A percentile compares a stretch with the other conserved stretches of the same genome.
phyloP scores from a whole-genome alignment of 2,888 invertebrate genomes.

The Drosophila putrida region DNA sequence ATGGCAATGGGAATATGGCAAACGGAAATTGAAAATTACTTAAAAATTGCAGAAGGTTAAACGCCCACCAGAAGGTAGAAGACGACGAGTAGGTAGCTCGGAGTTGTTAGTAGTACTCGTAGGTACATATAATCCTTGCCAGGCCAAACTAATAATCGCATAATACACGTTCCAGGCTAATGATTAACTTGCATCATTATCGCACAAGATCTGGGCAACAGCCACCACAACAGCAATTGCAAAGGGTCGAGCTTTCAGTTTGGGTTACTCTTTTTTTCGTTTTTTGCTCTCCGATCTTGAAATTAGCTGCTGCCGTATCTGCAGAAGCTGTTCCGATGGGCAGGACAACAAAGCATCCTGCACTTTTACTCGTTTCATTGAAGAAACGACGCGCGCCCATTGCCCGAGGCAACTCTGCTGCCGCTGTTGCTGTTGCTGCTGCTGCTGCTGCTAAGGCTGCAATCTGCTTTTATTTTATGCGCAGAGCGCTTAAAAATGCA shows the following conservation, averaged over 20 bases:
- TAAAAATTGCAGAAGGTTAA: constrained; percentile 50
- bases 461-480: constrained; percentile 81
- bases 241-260: constrained; percentile 26
- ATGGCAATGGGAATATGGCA: constrained; percentile 34
- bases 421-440: constrained; percentile 19
- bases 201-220: constrained; percentile 71
- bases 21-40: constrained; percentile 81
- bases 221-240: constrained; percentile 17
- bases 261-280: constrained; percentile 30
- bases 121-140: constrained; percentile 54
- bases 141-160: constrained; percentile 76
- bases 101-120: constrained; percentile 24
- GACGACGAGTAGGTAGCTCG: constrained; percentile 20
- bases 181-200: constrained; percentile 84
- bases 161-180: constrained; percentile 82
- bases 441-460: constrained; percentile 45
- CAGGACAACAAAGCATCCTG: constrained; percentile 81
- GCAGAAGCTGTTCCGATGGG: constrained; percentile 83
- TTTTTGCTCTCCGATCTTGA: constrained; percentile 33
- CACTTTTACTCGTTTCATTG: constrained; percentile 80
- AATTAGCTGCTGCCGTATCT: constrained; percentile 85
- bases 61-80: constrained; percentile 65
- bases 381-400: constrained; percentile 66
- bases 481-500: constrained; percentile 80
- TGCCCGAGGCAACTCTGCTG: constrained; percentile 43